phyloP scores from a whole-genome alignment of 1,140 invertebrate species.

The Saccostrea echinata region DNA sequence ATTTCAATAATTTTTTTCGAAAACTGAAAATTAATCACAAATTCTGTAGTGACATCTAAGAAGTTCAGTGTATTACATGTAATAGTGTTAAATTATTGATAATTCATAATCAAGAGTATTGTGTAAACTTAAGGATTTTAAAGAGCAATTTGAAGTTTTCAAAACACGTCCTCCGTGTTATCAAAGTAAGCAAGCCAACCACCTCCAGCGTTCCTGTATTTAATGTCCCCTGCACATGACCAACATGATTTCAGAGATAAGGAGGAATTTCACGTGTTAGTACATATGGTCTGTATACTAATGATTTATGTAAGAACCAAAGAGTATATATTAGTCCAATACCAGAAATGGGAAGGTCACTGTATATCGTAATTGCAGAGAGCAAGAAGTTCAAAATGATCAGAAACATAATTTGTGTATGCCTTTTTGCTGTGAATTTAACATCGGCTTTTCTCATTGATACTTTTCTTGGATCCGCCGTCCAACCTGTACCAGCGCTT shows the following conservation, averaged over 20 bases:
- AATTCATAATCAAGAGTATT: no score
- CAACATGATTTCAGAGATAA: neutral
- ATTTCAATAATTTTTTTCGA: no score
- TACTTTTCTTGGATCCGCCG: conserved; percentile 42
- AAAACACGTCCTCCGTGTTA: no score
- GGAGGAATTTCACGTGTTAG: neutral
- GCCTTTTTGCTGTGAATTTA: conserved; percentile 1
- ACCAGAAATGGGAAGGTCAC: neutral
- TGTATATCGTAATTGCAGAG: neutral
- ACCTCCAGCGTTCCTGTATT: no score
- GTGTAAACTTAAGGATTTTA: no score
- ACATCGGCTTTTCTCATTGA: conserved; percentile 54
- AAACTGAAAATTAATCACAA: no score
- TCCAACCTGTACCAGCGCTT: conserved; percentile 43
- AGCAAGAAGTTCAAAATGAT: neutral
- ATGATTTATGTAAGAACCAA: neutral
- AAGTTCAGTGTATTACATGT: no score
- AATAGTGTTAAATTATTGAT: no score
- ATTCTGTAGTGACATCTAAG: no score
- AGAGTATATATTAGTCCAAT: neutral
- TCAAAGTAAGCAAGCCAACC: no score
- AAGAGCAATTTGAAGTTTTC: no score
- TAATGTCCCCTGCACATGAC: neutral
- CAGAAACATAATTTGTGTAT: neutral
- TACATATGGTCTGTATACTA: neutral